Base-by-base conservation (phyloP, 2,113 vertebrate genomes). In the Epinephelus moara region DNA sequence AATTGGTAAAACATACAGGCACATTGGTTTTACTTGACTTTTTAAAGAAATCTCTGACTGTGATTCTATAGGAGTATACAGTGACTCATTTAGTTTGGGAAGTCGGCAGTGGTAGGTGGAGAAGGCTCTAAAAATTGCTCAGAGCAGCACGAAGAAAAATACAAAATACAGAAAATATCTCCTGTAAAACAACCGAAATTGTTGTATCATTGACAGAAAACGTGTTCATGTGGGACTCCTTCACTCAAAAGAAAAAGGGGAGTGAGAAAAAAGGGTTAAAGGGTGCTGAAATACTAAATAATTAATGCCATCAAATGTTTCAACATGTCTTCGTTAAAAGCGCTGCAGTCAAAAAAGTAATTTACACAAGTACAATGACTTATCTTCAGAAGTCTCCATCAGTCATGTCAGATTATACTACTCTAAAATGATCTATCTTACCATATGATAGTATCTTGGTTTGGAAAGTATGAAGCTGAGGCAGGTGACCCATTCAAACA, bases 391-490 rank as follows among this genome's bases (percentile, higher is more conserved):
- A 60, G 62, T 70, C 27, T 71, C 70, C 12, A 56, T 64, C 30
- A 52, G 6, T 83, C 49, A 64, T 64, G 42, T 82, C 40, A 70
- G 6, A 82, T 79, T 12, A n/a, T 3, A 8, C 5, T 59, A 55
- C 30, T 6, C 33, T 37, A 19, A 61, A 75, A 73, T 27, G 1
- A 64, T 85, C 52, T 6, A 15, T 62, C 47, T 42, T 12, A 33
- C 17, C 40, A 25, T 49, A 19, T n/a, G 42, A 79, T 37, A 17
- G n/a, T 18, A 47, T 30, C 37, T 49, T 40, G 25, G 17, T 33
- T 49, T 60, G 6, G 5, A 52, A 55, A 9, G 42, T 7, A 47
- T 62, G 37, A 64, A 27, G 60, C 5, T 3, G 50, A 73, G 52
- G n/a, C 15, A 33, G 23, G 49, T 63, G 56, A 80, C n/a, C 27